A percentile compares a stretch with the other conserved stretches of the same genome.
Evolutionary conservation across 2,797 vertebrate species (phyloP).

Genomic region (Takifugu rubripes): DNA sequence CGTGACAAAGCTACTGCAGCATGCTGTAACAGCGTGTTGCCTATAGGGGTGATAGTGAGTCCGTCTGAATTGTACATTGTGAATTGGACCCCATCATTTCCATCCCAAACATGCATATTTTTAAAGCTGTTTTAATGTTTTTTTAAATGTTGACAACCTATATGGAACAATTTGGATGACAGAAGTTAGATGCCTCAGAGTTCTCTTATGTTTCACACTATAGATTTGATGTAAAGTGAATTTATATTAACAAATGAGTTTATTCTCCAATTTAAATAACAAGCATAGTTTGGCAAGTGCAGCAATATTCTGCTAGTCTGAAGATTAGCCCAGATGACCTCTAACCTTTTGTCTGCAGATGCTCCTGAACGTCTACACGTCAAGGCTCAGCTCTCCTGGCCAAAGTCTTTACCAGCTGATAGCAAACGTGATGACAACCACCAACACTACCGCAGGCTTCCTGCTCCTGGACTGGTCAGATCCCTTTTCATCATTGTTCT

Average conservation of each 20-base stretch:
- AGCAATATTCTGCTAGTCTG: constrained; percentile 26
- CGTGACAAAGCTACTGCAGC: too few species aligned
- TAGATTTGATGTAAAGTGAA: neutral
- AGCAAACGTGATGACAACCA: constrained; percentile 6
- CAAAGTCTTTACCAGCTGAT: constrained; percentile 8
- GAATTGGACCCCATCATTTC: too few species aligned
- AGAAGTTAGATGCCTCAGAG: neutral
- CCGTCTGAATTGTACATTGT: too few species aligned
- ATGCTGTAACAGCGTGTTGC: too few species aligned
- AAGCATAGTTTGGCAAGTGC: constrained; percentile 23
- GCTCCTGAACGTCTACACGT: constrained; percentile 29
- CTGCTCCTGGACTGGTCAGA: constrained; percentile 22
- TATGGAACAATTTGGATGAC: neutral
- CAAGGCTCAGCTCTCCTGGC: constrained; percentile 24
- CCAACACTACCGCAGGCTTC: constrained; percentile 1
- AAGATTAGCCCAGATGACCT: constrained; percentile 45
- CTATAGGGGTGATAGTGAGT: neutral
- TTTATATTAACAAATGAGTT: neutral
- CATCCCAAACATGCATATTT: too few species aligned
- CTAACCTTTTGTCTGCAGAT: constrained; percentile 32
- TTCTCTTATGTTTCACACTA: neutral
- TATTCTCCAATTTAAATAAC: neutral
- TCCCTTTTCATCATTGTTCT: constrained; percentile 12
- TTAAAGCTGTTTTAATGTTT: too few species aligned
- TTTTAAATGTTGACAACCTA: neutral